Evolutionary conservation across 2,888 invertebrate species (phyloP), one percentile per base, ranked within the genome.

Genomic region (Drosophila gaucha): DNA sequence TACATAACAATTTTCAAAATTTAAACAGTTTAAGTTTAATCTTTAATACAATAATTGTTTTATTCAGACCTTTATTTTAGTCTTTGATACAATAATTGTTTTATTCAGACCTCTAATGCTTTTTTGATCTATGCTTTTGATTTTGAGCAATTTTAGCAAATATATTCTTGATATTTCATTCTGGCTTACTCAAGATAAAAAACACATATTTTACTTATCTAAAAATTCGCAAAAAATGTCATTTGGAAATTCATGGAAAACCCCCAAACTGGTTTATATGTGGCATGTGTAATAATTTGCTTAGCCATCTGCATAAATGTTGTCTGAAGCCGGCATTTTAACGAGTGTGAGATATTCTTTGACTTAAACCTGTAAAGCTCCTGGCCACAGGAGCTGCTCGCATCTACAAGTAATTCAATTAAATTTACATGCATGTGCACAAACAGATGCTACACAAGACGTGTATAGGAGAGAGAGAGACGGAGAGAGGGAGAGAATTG

Each of bases 391-490:
- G 22, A 52, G 28, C 65, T 28, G 22, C 44, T 44, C 38, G 16
- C 51, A 31, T 30, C 43, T 39, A 28, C 24, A 30, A 65, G 39
- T 51, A 50, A 57, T 66, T 66, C 44, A 66, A 66, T 66, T 66
- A 66, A 57, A 67, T 65, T 30, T 64, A 47, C 47, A 65, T 65
- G 41, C 47, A 64, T 46, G 47, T 67, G 33, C 35, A 56, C 30
- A 51, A 12, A 12, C 46, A 62, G 24, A 6, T 10, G 30, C 35
- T 22, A 28, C 33, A 39, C 0, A 24, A 26, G 24, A 24, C 1
- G 6, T 8, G 6, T 2, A 18, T 18, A 22, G 24, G 10, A 14
- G 10, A 6, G 22, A 18, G 4, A 1, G 30, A 6, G n/a, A 10
- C 18, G 6, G 6, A 39, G n/a, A 50, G n/a, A n/a, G n/a, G 2